phyloP scores from a whole-genome alignment of 2,797 vertebrate genomes.

The Lacerta bilineata region DNA sequence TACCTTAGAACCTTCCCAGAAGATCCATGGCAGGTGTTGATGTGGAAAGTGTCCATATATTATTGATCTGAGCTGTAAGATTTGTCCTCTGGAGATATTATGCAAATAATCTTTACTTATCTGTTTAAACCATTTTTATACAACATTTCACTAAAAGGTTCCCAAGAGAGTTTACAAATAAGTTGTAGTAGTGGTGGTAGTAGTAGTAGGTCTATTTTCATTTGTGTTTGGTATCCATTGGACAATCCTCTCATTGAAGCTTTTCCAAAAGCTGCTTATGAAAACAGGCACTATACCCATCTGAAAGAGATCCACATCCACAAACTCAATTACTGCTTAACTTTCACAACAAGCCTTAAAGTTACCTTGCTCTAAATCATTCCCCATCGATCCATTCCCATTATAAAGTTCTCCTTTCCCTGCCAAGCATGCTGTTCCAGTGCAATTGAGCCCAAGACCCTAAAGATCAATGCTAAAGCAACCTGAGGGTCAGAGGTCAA shows the following conservation, averaged over 20 bases:
- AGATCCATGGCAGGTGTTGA: background rate
- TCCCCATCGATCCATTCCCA: slow-evolving; percentile 85
- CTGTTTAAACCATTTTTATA: no score
- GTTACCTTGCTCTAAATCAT: slow-evolving; percentile 83
- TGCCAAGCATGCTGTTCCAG: slow-evolving; percentile 77
- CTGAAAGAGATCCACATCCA: slow-evolving; percentile 62
- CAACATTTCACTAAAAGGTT: no score
- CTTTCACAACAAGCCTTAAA: slow-evolving; percentile 73
- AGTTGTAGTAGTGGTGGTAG: no score
- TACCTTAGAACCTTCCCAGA: background rate
- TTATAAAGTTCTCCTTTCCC: slow-evolving; percentile 77
- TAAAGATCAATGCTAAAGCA: slow-evolving; percentile 91
- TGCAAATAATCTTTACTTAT: no score
- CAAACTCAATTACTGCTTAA: slow-evolving; percentile 78
- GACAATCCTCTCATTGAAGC: slow-evolving; percentile 2
- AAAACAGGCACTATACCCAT: slow-evolving; percentile 64
- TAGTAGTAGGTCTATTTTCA: no score
- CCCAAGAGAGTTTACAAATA: no score
- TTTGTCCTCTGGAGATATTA: no score
- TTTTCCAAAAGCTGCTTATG: background rate
- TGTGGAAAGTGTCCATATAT: background rate
- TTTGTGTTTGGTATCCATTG: background rate
- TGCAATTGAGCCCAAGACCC: slow-evolving; percentile 85
- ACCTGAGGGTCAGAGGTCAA: slow-evolving; percentile 90
- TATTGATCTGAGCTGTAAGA: no score